These are phyloP conservation scores for Callionymus lyra DNA, from an alignment of 2,113 vertebrate species.

Conservation along the genomic window DNA sequence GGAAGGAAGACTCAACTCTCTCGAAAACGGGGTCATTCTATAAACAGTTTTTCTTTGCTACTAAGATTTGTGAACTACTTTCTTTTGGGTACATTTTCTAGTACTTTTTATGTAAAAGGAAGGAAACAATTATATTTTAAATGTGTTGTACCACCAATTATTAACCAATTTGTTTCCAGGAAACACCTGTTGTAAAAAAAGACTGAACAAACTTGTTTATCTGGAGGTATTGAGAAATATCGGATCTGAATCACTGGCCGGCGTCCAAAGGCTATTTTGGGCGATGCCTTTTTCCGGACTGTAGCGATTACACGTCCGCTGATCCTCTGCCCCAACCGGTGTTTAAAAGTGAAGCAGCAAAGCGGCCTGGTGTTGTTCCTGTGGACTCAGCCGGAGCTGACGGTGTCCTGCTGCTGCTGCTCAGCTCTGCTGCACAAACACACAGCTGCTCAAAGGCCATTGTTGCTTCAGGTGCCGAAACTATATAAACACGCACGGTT, in stretches of 20 bases:
- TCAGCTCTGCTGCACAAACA: conserved; percentile 37
- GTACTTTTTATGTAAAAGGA: too few relatives aligned
- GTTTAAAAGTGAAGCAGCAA: conserved; percentile 38
- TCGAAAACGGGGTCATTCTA: too few relatives aligned
- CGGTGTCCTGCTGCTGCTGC: conserved; percentile 44
- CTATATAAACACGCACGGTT: conserved; percentile 19
- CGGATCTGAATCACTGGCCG: conserved; percentile 3
- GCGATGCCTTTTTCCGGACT: conserved; percentile 39
- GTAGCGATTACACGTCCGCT: conserved; percentile 45
- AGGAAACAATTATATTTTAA: too few relatives aligned
- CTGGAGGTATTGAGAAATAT: too few relatives aligned
- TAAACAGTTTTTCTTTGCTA: too few relatives aligned
- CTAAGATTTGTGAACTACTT: too few relatives aligned
- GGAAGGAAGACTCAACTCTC: too few relatives aligned
- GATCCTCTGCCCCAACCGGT: conserved; percentile 34
- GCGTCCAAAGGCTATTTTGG: conserved; percentile 32
- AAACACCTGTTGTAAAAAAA: too few relatives aligned
- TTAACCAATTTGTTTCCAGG: too few relatives aligned
- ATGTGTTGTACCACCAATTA: too few relatives aligned
- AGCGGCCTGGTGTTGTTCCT: conserved; percentile 35
- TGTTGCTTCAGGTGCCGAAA: conserved; percentile 51
- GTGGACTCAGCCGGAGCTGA: conserved; percentile 37
- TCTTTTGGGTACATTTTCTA: too few relatives aligned
- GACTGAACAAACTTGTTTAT: too few relatives aligned
- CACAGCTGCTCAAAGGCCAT: conserved; percentile 46